Base-by-base conservation (phyloP, 2,888 invertebrate species). In the Mythimna impura region DNA sequence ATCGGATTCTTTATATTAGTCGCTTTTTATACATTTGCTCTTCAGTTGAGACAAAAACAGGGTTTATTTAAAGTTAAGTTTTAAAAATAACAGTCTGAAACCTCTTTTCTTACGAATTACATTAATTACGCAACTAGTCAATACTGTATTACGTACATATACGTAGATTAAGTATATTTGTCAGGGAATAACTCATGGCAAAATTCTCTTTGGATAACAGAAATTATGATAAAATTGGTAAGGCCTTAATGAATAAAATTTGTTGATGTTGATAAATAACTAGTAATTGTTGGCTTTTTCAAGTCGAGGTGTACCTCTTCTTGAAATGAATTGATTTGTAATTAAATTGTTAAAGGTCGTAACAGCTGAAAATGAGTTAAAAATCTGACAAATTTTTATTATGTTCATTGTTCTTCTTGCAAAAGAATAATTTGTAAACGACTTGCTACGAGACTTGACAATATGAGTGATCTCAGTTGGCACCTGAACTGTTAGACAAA, bases 201-300 rank as follows among this genome's bases (percentile, higher is more conserved):
- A 71, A 85, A 85, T 85, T 84, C 76, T 79, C 85, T 84, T 84
- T 86, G 85, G 87, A 86, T 89, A 89, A 82, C 85, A 83, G 86
- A 76, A 88, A 86, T 82, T 83, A 84, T 83, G 81, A 84, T 84
- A 89, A 86, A 77, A 76, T 78, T 80, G 73, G 80, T 85, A 92
- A 91, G 91, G 92, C 91, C 92, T 93, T 93, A 92, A 89, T 88
- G 75, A 91, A 79, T 84, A 90, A 90, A 91, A 90, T 93, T 93
- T 93, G 91, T 93, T 94, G 90, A 91, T 92, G 92, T 92, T 91
- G 88, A 89, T 90, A 90, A 89, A 89, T 90, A 88, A 88, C 84
- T 87, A 85, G 86, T 87, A 89, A 88, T 91, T 92, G 91, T 93
- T 92, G 91, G 91, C 87, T 89, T 88, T 85, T 84, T 84, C 78